Conservation (phyloP, 2,113 vertebrate genomes). For the Pyrgilauda ruficollis region DNA sequence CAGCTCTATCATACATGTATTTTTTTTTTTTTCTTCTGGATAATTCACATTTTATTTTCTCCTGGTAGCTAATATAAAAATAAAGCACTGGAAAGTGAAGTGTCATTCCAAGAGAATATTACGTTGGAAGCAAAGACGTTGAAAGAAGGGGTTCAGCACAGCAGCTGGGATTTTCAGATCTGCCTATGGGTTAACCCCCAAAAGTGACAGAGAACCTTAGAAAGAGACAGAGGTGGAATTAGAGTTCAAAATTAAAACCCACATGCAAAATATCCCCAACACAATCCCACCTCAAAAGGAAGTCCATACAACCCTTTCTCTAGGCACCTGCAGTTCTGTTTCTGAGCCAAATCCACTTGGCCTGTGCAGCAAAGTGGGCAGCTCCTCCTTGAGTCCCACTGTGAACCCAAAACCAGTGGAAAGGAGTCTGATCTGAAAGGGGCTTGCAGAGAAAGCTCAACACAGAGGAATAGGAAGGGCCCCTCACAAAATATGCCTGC, state of each 20-base stretch:
- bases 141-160: not conserved
- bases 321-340: not conserved
- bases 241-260: not conserved
- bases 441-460: not conserved
- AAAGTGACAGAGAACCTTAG: not conserved
- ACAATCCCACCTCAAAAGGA: not conserved
- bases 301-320: not conserved
- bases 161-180: not conserved
- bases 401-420: not conserved
- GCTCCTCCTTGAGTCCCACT: not conserved
- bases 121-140: not conserved
- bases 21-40: not conserved
- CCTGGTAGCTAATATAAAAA: not conserved
- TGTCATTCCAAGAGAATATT: not conserved
- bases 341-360: not conserved
- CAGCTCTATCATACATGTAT: not conserved
- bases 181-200: not conserved
- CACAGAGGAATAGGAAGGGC: not conserved
- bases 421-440: not conserved
- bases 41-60: not conserved
- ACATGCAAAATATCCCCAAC: not conserved
- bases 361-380: fast-evolving
- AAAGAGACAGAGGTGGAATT: fast-evolving
- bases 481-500: not conserved
- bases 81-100: not conserved